A percentile compares a stretch with the other conserved stretches of the same genome.
Evolutionary conservation across 2,113 vertebrate species (phyloP).

Genomic region (Microcebus lehilahytsara): DNA sequence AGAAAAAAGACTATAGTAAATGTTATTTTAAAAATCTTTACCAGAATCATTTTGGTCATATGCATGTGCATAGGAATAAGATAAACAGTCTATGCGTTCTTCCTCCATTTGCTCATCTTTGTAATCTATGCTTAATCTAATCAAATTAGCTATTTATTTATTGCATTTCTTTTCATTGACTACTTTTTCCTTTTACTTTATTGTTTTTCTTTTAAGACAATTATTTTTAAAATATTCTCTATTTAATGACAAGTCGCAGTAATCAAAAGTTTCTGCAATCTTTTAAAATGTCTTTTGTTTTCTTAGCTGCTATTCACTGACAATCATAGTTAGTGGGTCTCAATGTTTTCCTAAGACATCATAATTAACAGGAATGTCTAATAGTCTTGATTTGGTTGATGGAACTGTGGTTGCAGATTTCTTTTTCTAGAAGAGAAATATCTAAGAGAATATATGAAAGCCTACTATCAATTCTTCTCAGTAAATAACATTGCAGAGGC

Average conservation of each 20-base stretch:
- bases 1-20: slow-evolving; percentile 8
- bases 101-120: background rate
- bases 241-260: background rate
- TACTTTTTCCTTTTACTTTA: background rate
- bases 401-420: background rate
- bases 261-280: slow-evolving; percentile 15
- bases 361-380: slow-evolving; percentile 26
- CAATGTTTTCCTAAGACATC: slow-evolving; percentile 26
- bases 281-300: background rate
- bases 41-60: background rate
- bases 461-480: background rate
- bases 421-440: slow-evolving; percentile 8
- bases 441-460: background rate
- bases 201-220: background rate
- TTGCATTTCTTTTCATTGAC: background rate
- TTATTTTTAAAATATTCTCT: slow-evolving; percentile 28
- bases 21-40: background rate
- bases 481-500: background rate
- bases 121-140: slow-evolving; percentile 10
- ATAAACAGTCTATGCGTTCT: background rate
- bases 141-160: background rate
- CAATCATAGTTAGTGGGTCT: background rate
- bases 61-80: background rate
- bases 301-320: background rate
- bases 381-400: background rate